These are phyloP conservation scores for Lanius ludovicianus DNA, from an alignment of 2,113 vertebrate species.

Conservation along the genomic window DNA sequence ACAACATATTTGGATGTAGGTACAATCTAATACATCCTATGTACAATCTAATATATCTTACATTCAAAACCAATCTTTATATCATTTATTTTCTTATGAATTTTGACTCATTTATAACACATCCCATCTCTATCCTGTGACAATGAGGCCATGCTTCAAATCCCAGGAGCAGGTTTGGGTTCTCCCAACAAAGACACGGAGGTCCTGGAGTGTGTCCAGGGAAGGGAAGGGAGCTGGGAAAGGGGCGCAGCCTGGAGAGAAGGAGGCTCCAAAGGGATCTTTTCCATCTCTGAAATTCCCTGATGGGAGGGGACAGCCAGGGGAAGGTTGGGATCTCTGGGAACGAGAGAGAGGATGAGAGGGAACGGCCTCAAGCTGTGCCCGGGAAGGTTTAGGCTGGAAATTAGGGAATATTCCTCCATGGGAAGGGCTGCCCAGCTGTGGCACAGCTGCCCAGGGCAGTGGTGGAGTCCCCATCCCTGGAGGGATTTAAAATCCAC, in stretches of 20 bases:
- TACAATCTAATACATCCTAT: no score
- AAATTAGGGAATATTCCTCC: background rate
- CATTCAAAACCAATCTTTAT: no score
- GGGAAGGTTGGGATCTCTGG: background rate
- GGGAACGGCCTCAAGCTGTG: background rate
- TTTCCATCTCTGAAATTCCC: background rate
- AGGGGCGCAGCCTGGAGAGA: background rate
- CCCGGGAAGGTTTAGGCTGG: background rate
- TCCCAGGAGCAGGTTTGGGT: background rate
- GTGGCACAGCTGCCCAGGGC: background rate
- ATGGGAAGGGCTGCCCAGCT: background rate
- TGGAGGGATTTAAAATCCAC: background rate
- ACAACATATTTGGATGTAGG: no score
- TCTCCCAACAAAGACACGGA: background rate
- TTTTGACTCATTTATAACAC: no score
- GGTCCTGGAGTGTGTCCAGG: background rate
- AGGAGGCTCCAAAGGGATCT: background rate
- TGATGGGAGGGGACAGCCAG: rapidly evolving
- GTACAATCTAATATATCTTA: no score
- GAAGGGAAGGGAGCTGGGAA: background rate
- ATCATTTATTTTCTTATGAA: no score
- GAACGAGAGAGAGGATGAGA: background rate
- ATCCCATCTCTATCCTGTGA: no score
- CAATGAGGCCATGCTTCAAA: background rate
- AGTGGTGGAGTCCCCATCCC: background rate